Base-by-base conservation (phyloP, 64 coral and sea anemone genomes). In the Montipora capricornis region DNA sequence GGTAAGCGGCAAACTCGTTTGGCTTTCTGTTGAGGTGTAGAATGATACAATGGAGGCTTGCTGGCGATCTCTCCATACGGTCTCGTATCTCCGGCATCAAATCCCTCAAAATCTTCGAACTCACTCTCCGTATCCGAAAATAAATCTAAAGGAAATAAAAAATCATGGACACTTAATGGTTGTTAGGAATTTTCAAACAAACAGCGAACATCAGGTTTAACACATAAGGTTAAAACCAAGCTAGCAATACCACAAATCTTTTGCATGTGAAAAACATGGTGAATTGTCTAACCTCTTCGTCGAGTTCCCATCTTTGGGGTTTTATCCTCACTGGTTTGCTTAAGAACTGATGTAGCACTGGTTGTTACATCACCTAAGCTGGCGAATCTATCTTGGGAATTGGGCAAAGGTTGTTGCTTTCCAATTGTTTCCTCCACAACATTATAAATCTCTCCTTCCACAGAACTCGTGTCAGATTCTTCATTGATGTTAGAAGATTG, bases 41-140 rank as follows among this genome's bases (percentile, higher is more conserved):
- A 75, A 44, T 10, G 20, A 37, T 20, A 45, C 37, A 75, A 75
- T 20, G 73, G 73, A 26, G 22, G 26, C 1, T 75, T 37, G 8
- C 6, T 8, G 20, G 73, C 73, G 37, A 75, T 24, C 22, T 75
- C 73, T 11, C 10, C 73, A 46, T 7, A 75, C 9, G 3, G 73
- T 37, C 73, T 75, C 10, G 73, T 44, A 75, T 75, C 73, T 37
- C 73, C 6, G 8, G 73, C 73, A 75, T 24, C 37, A 44, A 75
- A 75, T 37, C 73, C 73, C 44, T 29, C 73, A 75, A 75, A 75
- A 4, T 75, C 73, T 20, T 75, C 73, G 5, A 66, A 7, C 5
- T 75, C 73, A 37, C 73, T 75, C 13, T 75, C 73, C 24, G 73
- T 37, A 26, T 75, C 73, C 19, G 73, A 75, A 75, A 75, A 75